phyloP scores from a whole-genome alignment of 2,888 invertebrate species.

The Eristalinus sepulchralis region DNA sequence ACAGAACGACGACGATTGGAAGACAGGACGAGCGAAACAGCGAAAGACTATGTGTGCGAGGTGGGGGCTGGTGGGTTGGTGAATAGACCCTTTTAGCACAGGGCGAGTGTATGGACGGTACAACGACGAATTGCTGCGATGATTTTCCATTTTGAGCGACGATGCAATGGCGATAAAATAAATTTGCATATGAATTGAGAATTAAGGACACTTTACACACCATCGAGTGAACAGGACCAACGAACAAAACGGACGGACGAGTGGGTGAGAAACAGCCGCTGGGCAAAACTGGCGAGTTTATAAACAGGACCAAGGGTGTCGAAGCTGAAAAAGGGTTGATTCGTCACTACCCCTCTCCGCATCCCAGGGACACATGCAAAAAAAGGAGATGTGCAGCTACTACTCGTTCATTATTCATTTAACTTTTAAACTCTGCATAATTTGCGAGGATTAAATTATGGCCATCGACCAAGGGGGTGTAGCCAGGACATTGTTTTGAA shows the following conservation, averaged over 20 bases:
- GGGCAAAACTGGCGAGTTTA: constrained; percentile 66
- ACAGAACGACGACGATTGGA: neutral
- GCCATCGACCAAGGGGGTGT: constrained; percentile 62
- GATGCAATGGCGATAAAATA: constrained; percentile 79
- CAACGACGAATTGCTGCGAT: constrained; percentile 71
- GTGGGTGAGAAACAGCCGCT: constrained; percentile 58
- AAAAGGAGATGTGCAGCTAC: constrained; percentile 54
- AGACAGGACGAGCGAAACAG: neutral
- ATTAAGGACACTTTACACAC: constrained; percentile 80
- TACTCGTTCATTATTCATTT: constrained; percentile 70
- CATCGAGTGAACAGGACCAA: constrained; percentile 66
- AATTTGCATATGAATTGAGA: constrained; percentile 81
- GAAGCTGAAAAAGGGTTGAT: constrained; percentile 42
- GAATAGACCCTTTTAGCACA: constrained; percentile 33
- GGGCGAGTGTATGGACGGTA: constrained; percentile 31
- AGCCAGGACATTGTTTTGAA: constrained; percentile 67
- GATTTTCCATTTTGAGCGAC: constrained; percentile 71
- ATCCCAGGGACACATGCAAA: neutral
- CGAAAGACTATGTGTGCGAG: constrained; percentile 10
- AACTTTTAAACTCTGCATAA: constrained; percentile 72
- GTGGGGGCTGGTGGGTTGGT: neutral
- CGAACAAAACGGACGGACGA: neutral
- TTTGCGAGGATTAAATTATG: constrained; percentile 71
- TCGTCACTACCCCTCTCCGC: neutral
- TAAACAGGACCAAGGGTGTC: constrained; percentile 43